Conservation (phyloP, 2,797 vertebrate genomes). For the Acanthurus tractus region DNA sequence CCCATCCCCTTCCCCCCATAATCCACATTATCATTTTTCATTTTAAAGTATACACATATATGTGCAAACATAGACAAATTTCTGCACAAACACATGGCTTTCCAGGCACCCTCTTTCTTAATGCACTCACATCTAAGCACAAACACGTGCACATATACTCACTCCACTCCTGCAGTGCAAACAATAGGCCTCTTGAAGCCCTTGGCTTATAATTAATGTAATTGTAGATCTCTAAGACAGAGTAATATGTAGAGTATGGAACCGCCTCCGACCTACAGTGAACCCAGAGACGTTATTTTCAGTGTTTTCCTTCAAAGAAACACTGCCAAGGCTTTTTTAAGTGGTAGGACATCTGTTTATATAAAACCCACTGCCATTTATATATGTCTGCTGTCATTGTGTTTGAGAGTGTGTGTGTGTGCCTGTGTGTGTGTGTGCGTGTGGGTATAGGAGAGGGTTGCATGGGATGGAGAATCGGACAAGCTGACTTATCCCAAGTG, state of each 20-base stretch:
- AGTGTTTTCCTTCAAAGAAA: slow-evolving; percentile 50
- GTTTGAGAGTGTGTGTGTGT: slow-evolving; percentile 22
- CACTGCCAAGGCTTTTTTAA: slow-evolving; percentile 55
- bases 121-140: background rate
- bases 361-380: slow-evolving; percentile 62
- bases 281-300: slow-evolving; percentile 68
- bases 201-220: slow-evolving; percentile 76
- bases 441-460: slow-evolving; percentile 10
- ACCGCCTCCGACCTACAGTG: slow-evolving; percentile 45
- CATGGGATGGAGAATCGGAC: slow-evolving; percentile 7
- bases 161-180: slow-evolving; percentile 43
- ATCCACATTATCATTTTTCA: slow-evolving; percentile 37
- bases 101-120: slow-evolving; percentile 17
- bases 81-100: slow-evolving; percentile 13
- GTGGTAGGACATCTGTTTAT: slow-evolving; percentile 68
- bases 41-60: slow-evolving; percentile 29
- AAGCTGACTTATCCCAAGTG: slow-evolving; percentile 56
- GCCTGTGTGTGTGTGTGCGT: slow-evolving; percentile 10
- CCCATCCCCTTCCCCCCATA: slow-evolving; percentile 40
- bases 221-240: slow-evolving; percentile 78
- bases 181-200: slow-evolving; percentile 73
- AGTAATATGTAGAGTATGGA: slow-evolving; percentile 75
- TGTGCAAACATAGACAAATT: slow-evolving; percentile 16
- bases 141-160: slow-evolving; percentile 14
- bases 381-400: slow-evolving; percentile 54